These are phyloP conservation scores for Triplophysa rosa DNA, from an alignment of 2,113 vertebrate genomes.

Conservation along the genomic window DNA sequence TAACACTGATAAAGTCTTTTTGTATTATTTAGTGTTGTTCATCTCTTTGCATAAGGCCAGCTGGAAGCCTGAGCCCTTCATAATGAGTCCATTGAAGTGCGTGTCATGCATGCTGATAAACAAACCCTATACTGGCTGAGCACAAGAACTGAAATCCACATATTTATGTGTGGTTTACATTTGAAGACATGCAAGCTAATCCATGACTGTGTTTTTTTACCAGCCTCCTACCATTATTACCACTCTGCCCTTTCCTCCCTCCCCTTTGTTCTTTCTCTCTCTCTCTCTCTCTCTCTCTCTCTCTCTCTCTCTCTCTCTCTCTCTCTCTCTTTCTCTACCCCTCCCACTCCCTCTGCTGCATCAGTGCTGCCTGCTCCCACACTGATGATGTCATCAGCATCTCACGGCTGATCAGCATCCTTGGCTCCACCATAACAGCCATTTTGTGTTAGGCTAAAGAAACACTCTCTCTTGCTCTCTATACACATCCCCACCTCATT, in stretches of 20 bases:
- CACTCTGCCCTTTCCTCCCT: background rate
- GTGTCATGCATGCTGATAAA: constrained; percentile 16
- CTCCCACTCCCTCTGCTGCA: constrained; percentile 1
- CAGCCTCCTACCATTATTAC: background rate
- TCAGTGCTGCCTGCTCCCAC: constrained; percentile 54
- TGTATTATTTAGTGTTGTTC: no score
- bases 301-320: background rate
- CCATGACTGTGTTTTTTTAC: background rate
- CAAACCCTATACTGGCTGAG: background rate
- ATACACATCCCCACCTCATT: constrained; percentile 35
- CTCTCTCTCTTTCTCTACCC: background rate
- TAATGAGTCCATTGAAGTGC: constrained; percentile 32
- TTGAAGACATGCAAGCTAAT: constrained; percentile 3
- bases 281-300: background rate
- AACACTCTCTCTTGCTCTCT: constrained; percentile 17
- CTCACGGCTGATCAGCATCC: constrained; percentile 66
- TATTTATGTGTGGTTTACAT: background rate
- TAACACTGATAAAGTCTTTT: no score
- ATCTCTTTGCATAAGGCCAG: background rate
- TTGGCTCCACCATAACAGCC: constrained; percentile 63
- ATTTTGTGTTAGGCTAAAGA: constrained; percentile 64
- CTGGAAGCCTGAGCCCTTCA: constrained; percentile 1
- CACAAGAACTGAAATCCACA: background rate
- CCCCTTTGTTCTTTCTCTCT: constrained; percentile 8
- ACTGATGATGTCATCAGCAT: constrained; percentile 73